These are phyloP conservation scores for Steatocranus sp. DNA, from an alignment of 2,797 vertebrate species.

Conservation along the genomic window DNA sequence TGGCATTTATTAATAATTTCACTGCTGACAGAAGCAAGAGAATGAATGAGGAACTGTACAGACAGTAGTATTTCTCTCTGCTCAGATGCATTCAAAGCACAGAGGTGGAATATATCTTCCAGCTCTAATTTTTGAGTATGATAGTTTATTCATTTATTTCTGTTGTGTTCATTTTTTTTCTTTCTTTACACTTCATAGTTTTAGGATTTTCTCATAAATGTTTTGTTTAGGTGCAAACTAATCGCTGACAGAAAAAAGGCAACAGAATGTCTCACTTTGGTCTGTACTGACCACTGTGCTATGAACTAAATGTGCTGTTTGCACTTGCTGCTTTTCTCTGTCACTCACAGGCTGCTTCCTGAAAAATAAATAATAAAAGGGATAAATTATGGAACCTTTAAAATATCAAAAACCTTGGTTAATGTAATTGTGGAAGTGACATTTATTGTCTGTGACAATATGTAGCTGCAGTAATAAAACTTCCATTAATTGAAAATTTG, in stretches of 20 bases:
- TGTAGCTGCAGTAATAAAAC: neutral
- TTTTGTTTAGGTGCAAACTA: neutral
- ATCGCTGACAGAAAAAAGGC: neutral
- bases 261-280: fast-evolving
- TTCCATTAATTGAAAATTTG: neutral
- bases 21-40: neutral
- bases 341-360: neutral
- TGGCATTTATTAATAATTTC: neutral
- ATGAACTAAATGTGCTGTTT: neutral
- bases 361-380: neutral
- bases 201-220: neutral
- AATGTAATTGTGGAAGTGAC: too few relatives aligned
- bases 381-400: neutral
- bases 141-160: neutral
- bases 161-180: neutral
- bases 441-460: neutral
- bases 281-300: neutral
- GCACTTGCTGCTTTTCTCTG: neutral
- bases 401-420: neutral
- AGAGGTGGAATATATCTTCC: neutral
- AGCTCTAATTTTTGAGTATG: neutral
- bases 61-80: neutral
- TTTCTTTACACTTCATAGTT: neutral
- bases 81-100: neutral
- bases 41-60: neutral